Evolutionary conservation across 2,797 vertebrate species (phyloP).

Genomic region (Chaetophractus vellerosus): DNA sequence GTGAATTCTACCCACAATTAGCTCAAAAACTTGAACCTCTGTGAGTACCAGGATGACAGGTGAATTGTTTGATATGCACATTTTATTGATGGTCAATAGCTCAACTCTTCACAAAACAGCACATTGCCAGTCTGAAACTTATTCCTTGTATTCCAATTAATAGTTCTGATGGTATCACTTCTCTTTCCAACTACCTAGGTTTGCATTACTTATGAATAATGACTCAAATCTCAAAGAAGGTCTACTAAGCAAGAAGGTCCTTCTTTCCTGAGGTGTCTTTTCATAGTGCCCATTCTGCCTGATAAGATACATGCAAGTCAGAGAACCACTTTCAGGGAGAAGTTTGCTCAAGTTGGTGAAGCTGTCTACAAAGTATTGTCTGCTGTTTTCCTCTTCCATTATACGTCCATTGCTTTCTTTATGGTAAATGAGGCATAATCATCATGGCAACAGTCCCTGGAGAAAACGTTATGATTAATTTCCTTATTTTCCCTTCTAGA

Average conservation of each 20-base stretch:
- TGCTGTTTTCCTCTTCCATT: constrained; percentile 17
- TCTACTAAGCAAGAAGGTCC: constrained; percentile 17
- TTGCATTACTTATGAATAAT: constrained; percentile 28
- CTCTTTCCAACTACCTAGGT: constrained; percentile 10
- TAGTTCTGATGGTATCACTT: neutral
- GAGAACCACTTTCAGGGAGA: neutral
- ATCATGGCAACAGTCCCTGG: constrained; percentile 9
- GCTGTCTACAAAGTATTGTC: neutral
- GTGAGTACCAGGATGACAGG: neutral
- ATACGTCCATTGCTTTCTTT: constrained; percentile 50
- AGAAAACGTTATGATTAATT: constrained; percentile 36
- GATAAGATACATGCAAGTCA: neutral
- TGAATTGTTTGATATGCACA: neutral
- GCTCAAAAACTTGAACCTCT: constrained; percentile 42
- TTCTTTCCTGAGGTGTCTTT: neutral
- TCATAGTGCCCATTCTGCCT: neutral
- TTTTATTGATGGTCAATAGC: constrained; percentile 13
- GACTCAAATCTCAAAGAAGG: neutral
- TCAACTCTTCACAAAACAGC: constrained; percentile 26
- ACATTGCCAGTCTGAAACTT: neutral
- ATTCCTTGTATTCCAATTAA: neutral
- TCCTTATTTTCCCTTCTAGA: constrained; percentile 25
- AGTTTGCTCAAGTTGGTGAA: neutral
- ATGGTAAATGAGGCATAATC: constrained; percentile 39
- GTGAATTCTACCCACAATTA: neutral